Conservation (phyloP, 2,888 invertebrate genomes). For the Monochamus alternatus region DNA sequence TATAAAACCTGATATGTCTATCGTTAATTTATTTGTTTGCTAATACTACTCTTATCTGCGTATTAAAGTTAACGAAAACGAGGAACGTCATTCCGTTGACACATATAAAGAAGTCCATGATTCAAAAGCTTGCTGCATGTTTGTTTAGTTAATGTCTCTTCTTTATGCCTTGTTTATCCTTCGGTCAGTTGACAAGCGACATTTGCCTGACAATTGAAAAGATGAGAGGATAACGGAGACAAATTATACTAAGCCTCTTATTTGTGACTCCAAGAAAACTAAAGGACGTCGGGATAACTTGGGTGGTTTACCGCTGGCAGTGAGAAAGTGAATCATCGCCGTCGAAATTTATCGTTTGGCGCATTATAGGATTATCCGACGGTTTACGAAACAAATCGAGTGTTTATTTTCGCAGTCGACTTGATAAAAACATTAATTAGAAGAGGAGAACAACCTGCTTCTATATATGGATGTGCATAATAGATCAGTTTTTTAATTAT, state of each 20-base stretch:
- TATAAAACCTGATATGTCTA: no score
- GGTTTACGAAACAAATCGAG: not conserved
- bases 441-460: not conserved
- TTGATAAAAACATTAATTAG: not conserved
- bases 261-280: conserved; percentile 41
- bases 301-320: conserved; percentile 35
- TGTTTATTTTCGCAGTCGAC: not conserved
- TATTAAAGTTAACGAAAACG: conserved; percentile 12
- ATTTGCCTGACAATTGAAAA: conserved; percentile 58
- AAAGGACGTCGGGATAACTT: conserved; percentile 25
- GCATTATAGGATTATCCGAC: not conserved
- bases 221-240: conserved; percentile 60
- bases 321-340: conserved; percentile 25
- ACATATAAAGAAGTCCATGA: conserved; percentile 46
- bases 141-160: conserved; percentile 57
- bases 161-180: conserved; percentile 57
- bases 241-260: conserved; percentile 61
- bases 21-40: no score
- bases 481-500: not conserved
- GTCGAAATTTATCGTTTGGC: not conserved
- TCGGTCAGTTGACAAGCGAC: conserved; percentile 58
- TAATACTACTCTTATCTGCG: no score
- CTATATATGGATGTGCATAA: not conserved
- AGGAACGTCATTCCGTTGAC: conserved; percentile 40
- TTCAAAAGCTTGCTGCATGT: conserved; percentile 47